These are phyloP conservation scores for Laupala kohalensis DNA, from an alignment of 1,140 invertebrate genomes.

Conservation along the genomic window DNA sequence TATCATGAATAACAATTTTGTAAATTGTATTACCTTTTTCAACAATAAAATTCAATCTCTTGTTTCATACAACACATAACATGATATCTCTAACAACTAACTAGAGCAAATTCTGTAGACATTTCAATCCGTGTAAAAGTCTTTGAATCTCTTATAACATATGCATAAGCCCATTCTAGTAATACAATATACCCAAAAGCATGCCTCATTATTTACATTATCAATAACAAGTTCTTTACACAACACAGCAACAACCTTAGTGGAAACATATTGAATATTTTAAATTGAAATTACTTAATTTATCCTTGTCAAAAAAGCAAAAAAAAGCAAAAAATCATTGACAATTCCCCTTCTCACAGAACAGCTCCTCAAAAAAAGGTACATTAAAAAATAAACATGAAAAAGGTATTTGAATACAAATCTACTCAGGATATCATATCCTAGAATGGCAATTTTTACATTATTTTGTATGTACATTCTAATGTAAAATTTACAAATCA, in stretches of 20 bases:
- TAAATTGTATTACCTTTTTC: not conserved
- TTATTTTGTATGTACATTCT: not conserved
- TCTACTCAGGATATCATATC: not conserved
- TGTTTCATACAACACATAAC: not conserved
- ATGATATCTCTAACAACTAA: not conserved
- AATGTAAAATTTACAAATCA: not conserved
- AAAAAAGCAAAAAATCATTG: too few species aligned
- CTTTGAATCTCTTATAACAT: not conserved
- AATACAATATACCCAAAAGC: not conserved
- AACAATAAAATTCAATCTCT: not conserved
- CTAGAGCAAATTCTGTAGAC: not conserved
- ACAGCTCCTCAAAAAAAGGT: too few species aligned
- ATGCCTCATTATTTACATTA: too few species aligned
- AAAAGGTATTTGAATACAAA: too few species aligned
- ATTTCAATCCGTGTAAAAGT: not conserved
- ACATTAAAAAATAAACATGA: too few species aligned
- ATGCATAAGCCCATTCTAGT: not conserved
- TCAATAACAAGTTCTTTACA: too few species aligned
- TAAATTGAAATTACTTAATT: too few species aligned
- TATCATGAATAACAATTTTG: not conserved
- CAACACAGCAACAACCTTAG: too few species aligned
- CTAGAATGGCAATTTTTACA: not conserved
- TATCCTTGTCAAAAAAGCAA: too few species aligned
- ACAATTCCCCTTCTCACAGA: too few species aligned
- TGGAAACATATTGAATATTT: too few species aligned